These are phyloP conservation scores for Balanococcus diminutus DNA, from an alignment of 2,888 invertebrate genomes.

Conservation along the genomic window DNA sequence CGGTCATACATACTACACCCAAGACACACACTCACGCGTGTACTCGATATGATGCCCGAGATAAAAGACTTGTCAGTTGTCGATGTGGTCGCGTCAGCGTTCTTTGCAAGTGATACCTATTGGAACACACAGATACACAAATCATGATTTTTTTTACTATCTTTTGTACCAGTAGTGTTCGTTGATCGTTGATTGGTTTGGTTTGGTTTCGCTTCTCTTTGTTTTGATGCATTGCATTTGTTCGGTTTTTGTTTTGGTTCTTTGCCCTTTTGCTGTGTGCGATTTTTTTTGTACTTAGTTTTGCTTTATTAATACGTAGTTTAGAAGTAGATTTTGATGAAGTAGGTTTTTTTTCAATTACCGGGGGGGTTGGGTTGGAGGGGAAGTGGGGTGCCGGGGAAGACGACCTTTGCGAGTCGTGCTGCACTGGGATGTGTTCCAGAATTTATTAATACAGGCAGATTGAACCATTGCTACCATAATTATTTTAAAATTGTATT, in stretches of 20 bases:
- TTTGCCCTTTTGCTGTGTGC: not conserved
- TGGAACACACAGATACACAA: constrained; percentile 34
- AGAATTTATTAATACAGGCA: too few relatives aligned
- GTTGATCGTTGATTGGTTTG: not conserved
- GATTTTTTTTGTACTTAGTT: not conserved
- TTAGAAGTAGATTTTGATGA: not conserved
- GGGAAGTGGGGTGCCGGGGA: not conserved
- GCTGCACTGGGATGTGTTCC: not conserved
- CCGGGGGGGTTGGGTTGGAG: not conserved
- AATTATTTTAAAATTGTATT: too few relatives aligned
- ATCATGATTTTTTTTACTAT: constrained; percentile 36
- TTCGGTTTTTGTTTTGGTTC: not conserved
- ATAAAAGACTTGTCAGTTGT: too few relatives aligned
- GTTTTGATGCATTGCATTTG: too few relatives aligned
- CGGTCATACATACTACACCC: not conserved
- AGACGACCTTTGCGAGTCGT: too few relatives aligned
- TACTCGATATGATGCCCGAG: not conserved
- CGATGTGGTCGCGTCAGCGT: not conserved
- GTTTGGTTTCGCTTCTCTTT: not conserved
- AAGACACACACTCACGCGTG: not conserved
- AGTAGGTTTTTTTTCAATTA: not conserved
- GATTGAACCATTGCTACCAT: too few relatives aligned
- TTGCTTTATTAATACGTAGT: not conserved
- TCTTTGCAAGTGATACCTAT: not conserved
- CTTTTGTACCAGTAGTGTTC: not conserved